phyloP scores from a whole-genome alignment of 2,888 invertebrate genomes.

The Aspidapion aeneum region DNA sequence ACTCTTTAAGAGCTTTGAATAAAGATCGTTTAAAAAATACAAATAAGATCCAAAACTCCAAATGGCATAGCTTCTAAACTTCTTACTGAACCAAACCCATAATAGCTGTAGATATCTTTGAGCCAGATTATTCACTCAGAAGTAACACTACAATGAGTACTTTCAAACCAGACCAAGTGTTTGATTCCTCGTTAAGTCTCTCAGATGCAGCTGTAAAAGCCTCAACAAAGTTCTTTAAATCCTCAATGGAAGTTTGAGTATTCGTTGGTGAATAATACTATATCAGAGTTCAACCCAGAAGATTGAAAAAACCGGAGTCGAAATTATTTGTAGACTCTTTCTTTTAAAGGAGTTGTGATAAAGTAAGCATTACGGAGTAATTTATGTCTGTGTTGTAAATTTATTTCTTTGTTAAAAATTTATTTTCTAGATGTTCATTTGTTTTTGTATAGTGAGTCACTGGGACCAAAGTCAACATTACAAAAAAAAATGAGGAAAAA shows the following conservation, averaged over 20 bases:
- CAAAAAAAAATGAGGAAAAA: no score
- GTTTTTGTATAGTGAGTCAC: no score
- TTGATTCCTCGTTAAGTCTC: slow-evolving; percentile 43
- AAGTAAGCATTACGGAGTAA: no score
- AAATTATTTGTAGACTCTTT: slow-evolving; percentile 51
- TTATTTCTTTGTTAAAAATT: no score
- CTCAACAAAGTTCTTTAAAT: slow-evolving; percentile 43
- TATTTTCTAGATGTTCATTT: no score
- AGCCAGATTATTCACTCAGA: slow-evolving; percentile 31
- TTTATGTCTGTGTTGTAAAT: no score
- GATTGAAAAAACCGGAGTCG: slow-evolving; percentile 44
- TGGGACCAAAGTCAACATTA: no score
- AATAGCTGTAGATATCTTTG: slow-evolving; percentile 32
- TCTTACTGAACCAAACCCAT: slow-evolving; percentile 64
- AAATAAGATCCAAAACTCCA: slow-evolving; percentile 60
- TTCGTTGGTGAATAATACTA: slow-evolving; percentile 36
- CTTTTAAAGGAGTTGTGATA: slow-evolving; percentile 79
- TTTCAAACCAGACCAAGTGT: slow-evolving; percentile 46
- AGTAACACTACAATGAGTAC: slow-evolving; percentile 46
- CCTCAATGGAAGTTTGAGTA: slow-evolving; percentile 54
- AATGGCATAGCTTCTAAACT: slow-evolving; percentile 74
- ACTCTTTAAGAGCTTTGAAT: not conserved
- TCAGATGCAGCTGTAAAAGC: slow-evolving; percentile 43
- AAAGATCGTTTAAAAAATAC: no score
- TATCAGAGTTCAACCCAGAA: slow-evolving; percentile 52